These are phyloP conservation scores for Heliothis subflexa DNA, from an alignment of 1,140 invertebrate genomes.

Conservation along the genomic window DNA sequence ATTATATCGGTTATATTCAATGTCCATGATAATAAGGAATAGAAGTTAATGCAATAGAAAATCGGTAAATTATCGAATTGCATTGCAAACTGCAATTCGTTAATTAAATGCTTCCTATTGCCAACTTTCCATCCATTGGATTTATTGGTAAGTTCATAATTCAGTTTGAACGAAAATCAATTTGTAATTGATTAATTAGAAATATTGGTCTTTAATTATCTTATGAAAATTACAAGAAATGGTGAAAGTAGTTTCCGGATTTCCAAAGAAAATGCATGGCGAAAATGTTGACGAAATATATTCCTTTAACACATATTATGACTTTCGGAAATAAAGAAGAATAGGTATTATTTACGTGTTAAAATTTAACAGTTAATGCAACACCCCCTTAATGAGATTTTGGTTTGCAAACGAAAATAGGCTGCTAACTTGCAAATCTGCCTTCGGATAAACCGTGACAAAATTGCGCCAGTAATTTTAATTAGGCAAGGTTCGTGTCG, in stretches of 20 bases:
- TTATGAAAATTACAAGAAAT: no score
- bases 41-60: background rate
- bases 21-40: background rate
- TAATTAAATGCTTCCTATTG: background rate
- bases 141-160: background rate
- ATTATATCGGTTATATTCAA: background rate
- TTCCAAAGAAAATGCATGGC: no score
- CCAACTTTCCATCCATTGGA: slow-evolving; percentile 2
- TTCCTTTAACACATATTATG: no score
- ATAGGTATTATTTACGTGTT: no score
- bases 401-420: background rate
- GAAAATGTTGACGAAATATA: no score
- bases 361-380: no score
- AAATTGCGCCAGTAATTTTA: slow-evolving; percentile 51
- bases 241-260: no score
- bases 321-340: no score
- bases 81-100: background rate
- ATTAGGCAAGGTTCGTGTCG: slow-evolving; percentile 53
- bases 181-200: no score
- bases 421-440: background rate
- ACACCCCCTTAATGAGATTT: background rate
- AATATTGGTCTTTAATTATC: no score
- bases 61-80: background rate
- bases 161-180: background rate
- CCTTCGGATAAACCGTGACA: slow-evolving; percentile 11